Base-by-base conservation (phyloP, 2,888 invertebrate species). In the Cloeon dipterum region DNA sequence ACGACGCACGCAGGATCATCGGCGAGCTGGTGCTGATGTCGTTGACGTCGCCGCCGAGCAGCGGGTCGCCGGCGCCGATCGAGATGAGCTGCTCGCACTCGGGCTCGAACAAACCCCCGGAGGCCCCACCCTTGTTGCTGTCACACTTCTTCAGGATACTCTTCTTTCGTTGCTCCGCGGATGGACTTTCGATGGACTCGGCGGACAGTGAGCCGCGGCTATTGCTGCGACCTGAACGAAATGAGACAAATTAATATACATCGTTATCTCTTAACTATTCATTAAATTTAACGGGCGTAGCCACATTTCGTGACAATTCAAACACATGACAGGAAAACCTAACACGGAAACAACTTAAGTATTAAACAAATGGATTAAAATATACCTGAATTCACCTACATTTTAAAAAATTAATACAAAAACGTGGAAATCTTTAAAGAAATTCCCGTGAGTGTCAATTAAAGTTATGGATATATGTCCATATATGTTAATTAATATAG, bases 131-230 rank as follows among this genome's bases (percentile, higher is more conserved):
- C 25, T 20, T 38, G 20, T 44, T 36, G 50, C 69, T 61, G 47
- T 74, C 73, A 35, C 76, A 73, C 55, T 76, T 77, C 59, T 78
- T 78, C 46, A 78, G 57, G 50, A 79, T 77, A 43, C 77, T 77
- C 54, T 74, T 77, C 40, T 75, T 74, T 46, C 71, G 63, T 23
- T 71, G 60, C 46, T 72, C 69, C 41, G 65, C 63, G 21, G 60
- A 56, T 40, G 62, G 61, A 49, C 63, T 64, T 57, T 74, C 72
- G 47, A 74, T 68, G 41, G 74, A 74, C 51, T 74, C 74, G 45
- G 66, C 68, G 34, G 74, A 74, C 44, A 71, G 57, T 43, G 73
- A 73, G 46, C 72, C 67, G 54, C 70, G 71, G 50, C 65, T 66
- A 46, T 67, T 68, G 50, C 65, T 61, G 50, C 58, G 61, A 34